A percentile compares a stretch with the other conserved stretches of the same genome.
Conservation (phyloP, 2,888 invertebrate species). For the Andrena marginata region DNA sequence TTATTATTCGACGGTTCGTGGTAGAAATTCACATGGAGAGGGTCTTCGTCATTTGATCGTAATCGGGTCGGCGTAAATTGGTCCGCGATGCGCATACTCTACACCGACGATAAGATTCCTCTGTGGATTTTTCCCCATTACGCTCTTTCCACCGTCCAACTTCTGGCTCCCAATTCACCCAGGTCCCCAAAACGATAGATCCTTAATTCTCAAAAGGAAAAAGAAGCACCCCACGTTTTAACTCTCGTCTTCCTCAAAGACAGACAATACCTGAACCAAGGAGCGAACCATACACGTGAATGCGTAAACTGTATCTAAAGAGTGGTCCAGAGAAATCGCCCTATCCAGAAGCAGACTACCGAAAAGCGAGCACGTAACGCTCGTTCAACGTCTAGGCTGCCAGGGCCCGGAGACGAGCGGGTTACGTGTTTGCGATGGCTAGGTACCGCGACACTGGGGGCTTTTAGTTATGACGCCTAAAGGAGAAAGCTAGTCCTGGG, state of each 20-base stretch:
- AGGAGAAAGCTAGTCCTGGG: conserved; percentile 58
- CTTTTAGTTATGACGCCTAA: conserved; percentile 62
- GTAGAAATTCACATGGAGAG: conserved; percentile 20
- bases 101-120: background rate
- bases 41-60: background rate
- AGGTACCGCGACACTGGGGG: conserved; percentile 34
- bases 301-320: no score
- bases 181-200: no score
- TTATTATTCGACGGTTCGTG: conserved; percentile 35
- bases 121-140: background rate
- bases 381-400: background rate
- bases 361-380: conserved; percentile 25
- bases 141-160: background rate
- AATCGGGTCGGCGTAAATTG: conserved; percentile 2
- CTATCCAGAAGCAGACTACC: background rate
- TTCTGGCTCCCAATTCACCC: no score
- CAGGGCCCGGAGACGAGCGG: conserved; percentile 27
- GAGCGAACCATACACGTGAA: no score
- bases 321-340: background rate
- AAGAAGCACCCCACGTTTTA: no score
- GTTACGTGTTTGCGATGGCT: conserved; percentile 21
- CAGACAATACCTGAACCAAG: no score
- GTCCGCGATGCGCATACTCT: background rate
- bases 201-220: no score
- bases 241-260: no score